Percentiles rank a stretch among this genome's conserved stretches.
phyloP scores from a whole-genome alignment of 2,888 invertebrate genomes.

The Esperia sulphurella region DNA sequence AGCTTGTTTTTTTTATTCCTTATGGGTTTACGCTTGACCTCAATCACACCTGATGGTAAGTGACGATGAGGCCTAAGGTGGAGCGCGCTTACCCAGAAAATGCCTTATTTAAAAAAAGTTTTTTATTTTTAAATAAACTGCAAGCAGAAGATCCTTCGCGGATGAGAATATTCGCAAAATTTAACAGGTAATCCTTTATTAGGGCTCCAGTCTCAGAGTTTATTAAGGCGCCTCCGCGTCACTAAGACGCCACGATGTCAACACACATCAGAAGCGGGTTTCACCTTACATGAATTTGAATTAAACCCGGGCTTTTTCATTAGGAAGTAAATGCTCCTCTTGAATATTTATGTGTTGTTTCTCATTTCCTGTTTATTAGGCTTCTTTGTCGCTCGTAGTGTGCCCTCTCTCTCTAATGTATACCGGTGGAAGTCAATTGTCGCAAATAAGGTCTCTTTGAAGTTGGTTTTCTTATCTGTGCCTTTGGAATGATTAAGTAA shows the following conservation, averaged over 20 bases:
- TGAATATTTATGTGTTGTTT: constrained; percentile 54
- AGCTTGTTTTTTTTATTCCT: no score
- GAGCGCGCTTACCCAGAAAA: no score
- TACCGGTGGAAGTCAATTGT: constrained; percentile 34
- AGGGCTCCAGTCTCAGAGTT: not conserved
- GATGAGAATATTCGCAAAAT: no score
- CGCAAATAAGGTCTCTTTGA: constrained; percentile 26
- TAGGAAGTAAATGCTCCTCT: constrained; percentile 37
- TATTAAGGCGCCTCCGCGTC: constrained; percentile 5
- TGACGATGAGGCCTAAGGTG: no score
- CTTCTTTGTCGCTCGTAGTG: constrained; percentile 11
- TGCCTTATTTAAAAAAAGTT: no score
- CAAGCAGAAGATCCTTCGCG: no score
- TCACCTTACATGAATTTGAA: constrained; percentile 41
- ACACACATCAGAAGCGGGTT: constrained; percentile 29
- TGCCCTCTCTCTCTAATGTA: constrained; percentile 8
- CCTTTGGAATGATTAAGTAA: not conserved
- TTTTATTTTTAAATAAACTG: no score
- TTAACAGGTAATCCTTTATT: not conserved
- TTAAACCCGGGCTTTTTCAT: constrained; percentile 53
- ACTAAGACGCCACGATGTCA: constrained; percentile 6
- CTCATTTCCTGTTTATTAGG: constrained; percentile 34
- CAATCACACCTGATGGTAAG: no score
- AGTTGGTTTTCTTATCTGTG: constrained; percentile 2
- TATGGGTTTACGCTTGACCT: no score